Percentiles rank a stretch among this genome's conserved stretches.
Conservation (phyloP, 1,140 invertebrate species). For the Magallana ariakensis region DNA sequence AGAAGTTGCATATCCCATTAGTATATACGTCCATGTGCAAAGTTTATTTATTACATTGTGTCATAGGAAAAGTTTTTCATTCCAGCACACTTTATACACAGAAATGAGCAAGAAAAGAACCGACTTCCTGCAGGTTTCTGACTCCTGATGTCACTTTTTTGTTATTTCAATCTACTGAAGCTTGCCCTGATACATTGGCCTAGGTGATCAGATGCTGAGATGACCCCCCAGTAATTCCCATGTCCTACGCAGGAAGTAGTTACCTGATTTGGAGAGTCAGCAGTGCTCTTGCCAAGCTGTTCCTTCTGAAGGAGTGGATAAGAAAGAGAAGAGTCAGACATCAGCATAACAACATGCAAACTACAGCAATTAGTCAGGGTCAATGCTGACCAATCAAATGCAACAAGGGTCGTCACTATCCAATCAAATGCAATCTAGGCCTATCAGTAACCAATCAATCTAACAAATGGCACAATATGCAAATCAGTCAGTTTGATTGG, state of each 20-base stretch:
- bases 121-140: too few relatives aligned
- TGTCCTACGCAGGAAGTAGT: conserved; percentile 30
- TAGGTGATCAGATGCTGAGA: not conserved
- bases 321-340: conserved; percentile 44
- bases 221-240: not conserved
- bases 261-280: conserved; percentile 47
- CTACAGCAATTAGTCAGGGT: conserved; percentile 20
- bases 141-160: too few relatives aligned
- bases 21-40: too few relatives aligned
- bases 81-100: too few relatives aligned
- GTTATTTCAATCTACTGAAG: too few relatives aligned
- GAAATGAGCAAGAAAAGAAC: too few relatives aligned
- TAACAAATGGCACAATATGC: not conserved
- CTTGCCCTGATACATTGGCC: not conserved
- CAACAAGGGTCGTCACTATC: conserved; percentile 15
- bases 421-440: not conserved
- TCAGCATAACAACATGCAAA: conserved; percentile 39
- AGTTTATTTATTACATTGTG: too few relatives aligned
- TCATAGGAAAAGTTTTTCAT: too few relatives aligned
- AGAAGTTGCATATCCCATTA: too few relatives aligned
- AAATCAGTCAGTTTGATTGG: not conserved
- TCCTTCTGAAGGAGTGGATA: conserved; percentile 46
- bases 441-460: not conserved
- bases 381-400: conserved; percentile 30
- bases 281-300: conserved; percentile 42